Conservation (phyloP, 2,797 vertebrate genomes). For the Cuniculus paca region DNA sequence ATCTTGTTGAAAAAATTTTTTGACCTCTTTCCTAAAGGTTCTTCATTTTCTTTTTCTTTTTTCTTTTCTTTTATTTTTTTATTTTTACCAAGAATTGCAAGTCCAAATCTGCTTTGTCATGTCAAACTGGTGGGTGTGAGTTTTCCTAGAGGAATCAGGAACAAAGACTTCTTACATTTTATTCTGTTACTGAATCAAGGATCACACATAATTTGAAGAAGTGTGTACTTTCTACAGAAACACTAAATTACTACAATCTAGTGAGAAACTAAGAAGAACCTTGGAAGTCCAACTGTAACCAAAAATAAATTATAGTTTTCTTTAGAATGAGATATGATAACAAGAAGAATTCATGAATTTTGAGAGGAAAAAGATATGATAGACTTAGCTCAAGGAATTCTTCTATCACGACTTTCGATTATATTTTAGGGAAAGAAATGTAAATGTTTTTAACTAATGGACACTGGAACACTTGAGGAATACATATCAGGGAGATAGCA, state of each 20-base stretch:
- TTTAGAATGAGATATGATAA: constrained; percentile 56
- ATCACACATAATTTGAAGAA: not conserved
- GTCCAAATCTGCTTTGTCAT: not conserved
- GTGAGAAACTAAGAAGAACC: constrained; percentile 8
- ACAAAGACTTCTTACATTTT: not conserved
- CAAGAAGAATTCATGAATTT: constrained; percentile 66
- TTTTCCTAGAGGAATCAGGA: not conserved
- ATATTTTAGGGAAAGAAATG: constrained; percentile 54
- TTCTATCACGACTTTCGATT: not conserved
- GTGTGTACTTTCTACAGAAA: constrained; percentile 1
- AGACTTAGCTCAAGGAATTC: constrained; percentile 11
- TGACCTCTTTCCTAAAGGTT: not conserved
- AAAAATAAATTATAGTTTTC: not conserved
- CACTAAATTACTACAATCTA: not conserved
- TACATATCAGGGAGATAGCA: not conserved
- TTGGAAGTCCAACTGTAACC: not conserved
- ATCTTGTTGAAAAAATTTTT: not conserved
- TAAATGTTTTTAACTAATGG: constrained; percentile 58
- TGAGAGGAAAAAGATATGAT: constrained; percentile 55
- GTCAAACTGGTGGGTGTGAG: not conserved
- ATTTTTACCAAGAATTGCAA: not conserved
- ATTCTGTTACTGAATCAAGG: constrained; percentile 47
- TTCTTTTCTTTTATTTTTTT: not conserved
- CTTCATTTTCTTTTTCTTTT: not conserved
- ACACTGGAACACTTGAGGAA: constrained; percentile 24